These are phyloP conservation scores for Callinectes sapidus DNA, from an alignment of 2,888 invertebrate species.

Conservation along the genomic window DNA sequence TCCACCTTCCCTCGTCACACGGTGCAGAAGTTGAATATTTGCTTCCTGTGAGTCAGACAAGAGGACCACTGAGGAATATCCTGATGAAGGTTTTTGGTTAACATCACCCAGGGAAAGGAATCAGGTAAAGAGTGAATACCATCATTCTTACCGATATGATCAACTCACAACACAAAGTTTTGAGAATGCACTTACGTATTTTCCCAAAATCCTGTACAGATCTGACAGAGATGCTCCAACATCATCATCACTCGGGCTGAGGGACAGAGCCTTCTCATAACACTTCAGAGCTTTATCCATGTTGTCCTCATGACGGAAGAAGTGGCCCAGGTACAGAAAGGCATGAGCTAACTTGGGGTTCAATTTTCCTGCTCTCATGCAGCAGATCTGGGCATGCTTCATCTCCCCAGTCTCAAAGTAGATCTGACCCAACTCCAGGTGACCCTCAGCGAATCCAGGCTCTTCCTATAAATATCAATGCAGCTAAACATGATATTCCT, in stretches of 20 bases:
- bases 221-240: conserved; percentile 86
- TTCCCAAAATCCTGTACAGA: conserved; percentile 83
- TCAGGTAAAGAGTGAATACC: background rate
- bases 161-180: background rate
- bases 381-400: conserved; percentile 81
- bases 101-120: background rate
- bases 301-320: conserved; percentile 83
- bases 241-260: conserved; percentile 82
- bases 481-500: too few relatives aligned
- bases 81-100: background rate
- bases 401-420: conserved; percentile 81
- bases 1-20: conserved; percentile 66
- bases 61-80: background rate
- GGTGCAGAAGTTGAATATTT: conserved; percentile 73
- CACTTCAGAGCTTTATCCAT: conserved; percentile 87
- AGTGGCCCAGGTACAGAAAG: conserved; percentile 86
- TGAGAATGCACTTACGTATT: conserved; percentile 78
- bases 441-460: conserved; percentile 56
- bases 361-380: conserved; percentile 79
- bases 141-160: conserved; percentile 15
- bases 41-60: conserved; percentile 73
- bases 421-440: conserved; percentile 76
- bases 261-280: conserved; percentile 87
- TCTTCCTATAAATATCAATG: conserved; percentile 43
- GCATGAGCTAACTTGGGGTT: conserved; percentile 85